Conservation (phyloP, 2,113 vertebrate genomes). For the Eulemur macaco region DNA sequence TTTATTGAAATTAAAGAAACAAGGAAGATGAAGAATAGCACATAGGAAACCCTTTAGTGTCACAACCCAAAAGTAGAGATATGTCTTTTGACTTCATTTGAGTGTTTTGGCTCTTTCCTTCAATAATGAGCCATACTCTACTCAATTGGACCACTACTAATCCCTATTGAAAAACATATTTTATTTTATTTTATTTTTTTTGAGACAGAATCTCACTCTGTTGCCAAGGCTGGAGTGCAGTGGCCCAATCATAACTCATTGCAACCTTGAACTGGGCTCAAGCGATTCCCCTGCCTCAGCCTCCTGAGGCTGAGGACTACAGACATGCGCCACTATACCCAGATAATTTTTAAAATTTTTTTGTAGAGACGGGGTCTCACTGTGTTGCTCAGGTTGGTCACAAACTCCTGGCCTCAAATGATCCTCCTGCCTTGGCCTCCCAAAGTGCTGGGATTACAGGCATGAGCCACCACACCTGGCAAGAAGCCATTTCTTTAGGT, state of each 20-base stretch:
- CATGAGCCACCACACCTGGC: neutral
- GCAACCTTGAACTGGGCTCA: neutral
- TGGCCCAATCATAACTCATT: neutral
- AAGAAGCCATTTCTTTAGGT: neutral
- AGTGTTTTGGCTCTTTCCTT: slow-evolving; percentile 36
- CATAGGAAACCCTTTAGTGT: neutral
- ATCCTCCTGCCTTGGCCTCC: neutral
- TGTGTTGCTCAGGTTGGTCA: neutral
- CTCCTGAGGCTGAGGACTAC: neutral
- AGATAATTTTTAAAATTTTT: neutral
- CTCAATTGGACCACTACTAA: neutral
- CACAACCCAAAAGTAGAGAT: neutral
- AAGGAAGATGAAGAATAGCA: neutral
- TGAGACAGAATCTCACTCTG: neutral
- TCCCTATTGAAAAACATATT: neutral
- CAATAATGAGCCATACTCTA: neutral
- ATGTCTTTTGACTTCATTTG: slow-evolving; percentile 29
- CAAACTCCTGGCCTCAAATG: neutral
- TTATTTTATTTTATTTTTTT: neutral
- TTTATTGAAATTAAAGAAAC: slow-evolving; percentile 27
- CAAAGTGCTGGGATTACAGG: neutral
- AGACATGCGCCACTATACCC: neutral
- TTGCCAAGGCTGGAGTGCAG: neutral
- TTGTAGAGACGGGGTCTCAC: neutral
- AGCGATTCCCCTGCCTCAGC: neutral